Evolutionary conservation across 1,140 invertebrate species (phyloP), one percentile per base, ranked within the genome.

Genomic region (Drosophila fuyamai): DNA sequence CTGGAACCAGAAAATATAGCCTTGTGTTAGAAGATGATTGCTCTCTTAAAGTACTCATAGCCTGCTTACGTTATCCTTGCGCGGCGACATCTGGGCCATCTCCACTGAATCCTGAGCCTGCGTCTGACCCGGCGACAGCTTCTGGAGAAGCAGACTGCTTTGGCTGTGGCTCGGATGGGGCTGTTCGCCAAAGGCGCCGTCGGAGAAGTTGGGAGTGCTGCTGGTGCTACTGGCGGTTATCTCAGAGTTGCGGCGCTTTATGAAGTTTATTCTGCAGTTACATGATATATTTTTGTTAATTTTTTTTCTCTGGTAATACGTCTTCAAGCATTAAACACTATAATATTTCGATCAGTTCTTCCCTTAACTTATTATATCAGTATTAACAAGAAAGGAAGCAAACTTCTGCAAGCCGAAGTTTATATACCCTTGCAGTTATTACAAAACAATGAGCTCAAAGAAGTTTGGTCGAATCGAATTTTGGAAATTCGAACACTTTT

Each of bases 211-310:
- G 79, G 91, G 72, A 82, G 79, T 86, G 92, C 91, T 63, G 66
- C 66, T 81, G 77, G 81, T 86, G 91, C 92, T 62, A 61, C 79
- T 77, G 68, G 80, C 81, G 43, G 72, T 89, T 61, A 88, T 88
- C 89, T 92, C 77, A 74, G 92, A 92, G 73, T 92, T 92, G 61
- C 91, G 91, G 40, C 81, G 93, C 81, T 91, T 93, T 81, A 92
- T 94, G 92, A 93, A 94, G 93, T 90, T 94, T 76, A 90, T 94
- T 92, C 90, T 94, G 27, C 23, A 8, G 6, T n/a, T 1, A 7
- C 1, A 1, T 48, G n/a, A 47, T 2, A 13, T 3, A 48, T 48
- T 32, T 6, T 32, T 32, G 6, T 32, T 32, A 7, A 1, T 32
- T 32, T 32, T 29, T 8, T 32, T 32, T 0, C 6, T 32, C 0